Evolutionary conservation across 2,113 vertebrate species (phyloP).

Genomic region (Menidia beryllina): DNA sequence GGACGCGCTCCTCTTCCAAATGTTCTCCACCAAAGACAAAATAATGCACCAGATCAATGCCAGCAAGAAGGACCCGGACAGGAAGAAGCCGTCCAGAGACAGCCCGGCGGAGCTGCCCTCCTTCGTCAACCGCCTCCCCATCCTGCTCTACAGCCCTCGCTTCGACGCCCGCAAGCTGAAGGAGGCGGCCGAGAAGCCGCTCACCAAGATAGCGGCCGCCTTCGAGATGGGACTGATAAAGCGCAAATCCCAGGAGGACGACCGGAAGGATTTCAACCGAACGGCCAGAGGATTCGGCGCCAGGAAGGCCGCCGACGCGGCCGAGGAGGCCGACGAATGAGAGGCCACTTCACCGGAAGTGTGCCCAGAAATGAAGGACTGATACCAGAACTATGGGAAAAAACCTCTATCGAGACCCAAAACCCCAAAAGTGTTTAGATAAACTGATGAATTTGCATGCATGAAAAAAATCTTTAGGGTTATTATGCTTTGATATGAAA

Average conservation of each 20-base stretch:
- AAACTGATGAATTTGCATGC: too few species aligned
- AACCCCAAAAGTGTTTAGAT: too few species aligned
- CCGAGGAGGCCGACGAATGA: conserved; percentile 7
- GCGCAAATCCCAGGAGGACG: conserved; percentile 76
- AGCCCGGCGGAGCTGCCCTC: conserved; percentile 67
- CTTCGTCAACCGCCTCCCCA: conserved; percentile 82
- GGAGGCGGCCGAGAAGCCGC: conserved; percentile 85
- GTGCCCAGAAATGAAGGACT: too few species aligned
- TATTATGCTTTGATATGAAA: not conserved
- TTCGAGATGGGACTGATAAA: conserved; percentile 82
- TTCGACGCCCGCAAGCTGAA: conserved; percentile 93
- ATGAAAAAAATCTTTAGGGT: too few species aligned
- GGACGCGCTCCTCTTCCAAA: conserved; percentile 92
- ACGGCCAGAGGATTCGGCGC: conserved; percentile 86
- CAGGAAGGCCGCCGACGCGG: conserved; percentile 46
- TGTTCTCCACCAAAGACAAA: conserved; percentile 83
- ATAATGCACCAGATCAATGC: conserved; percentile 77
- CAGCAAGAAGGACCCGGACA: conserved; percentile 64
- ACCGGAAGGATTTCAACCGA: conserved; percentile 88
- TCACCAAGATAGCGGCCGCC: conserved; percentile 71
- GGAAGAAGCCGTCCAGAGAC: conserved; percentile 58
- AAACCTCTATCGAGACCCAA: too few species aligned
- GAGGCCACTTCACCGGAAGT: too few species aligned
- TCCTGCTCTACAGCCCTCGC: conserved; percentile 88
- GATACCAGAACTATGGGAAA: too few species aligned